Evolutionary conservation across 2,797 vertebrate genomes (phyloP), one percentile per base, ranked within the genome.

Genomic region (Crax fasciolata): DNA sequence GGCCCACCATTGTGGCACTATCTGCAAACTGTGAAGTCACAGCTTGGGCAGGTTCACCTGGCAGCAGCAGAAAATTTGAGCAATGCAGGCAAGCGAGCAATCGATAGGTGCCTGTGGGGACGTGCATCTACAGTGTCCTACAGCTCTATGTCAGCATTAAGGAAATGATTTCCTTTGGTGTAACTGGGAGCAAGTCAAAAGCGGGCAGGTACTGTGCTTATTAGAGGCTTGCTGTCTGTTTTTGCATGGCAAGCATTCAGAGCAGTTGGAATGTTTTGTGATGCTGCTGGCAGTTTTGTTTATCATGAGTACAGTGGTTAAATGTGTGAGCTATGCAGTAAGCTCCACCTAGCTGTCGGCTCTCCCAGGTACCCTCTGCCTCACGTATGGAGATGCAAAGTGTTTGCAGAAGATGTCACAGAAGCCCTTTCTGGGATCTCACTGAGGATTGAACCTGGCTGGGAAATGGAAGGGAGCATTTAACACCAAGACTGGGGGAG

Each of bases 381-480:
- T 38, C 3, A 1, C 0, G 0, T 30, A 1, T 2, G 57, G 48
- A 32, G 11, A 3, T 39, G 57, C 18, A 8, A 20, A 13, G 4
- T 38, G 2, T 48, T 80, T 71, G 39, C 35, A 0, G 3, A 54
- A 76, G 48, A 35, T 54, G 44, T 54, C 16, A 4, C 27, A 16
- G 32, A 43, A 62, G 30, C 30, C 30, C 20, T 62, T 65, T 49
- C 24, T 65, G 41, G 8, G 30, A 19, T 51, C 6, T 20, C 18
- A 6, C 12, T 23, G 62, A 39, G 2, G 30, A 76, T 15, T 24
- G 51, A 74, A 46, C 23, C 23, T 67, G 27, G 11, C 23, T 81
- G 32, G 15, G 63, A 55, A 72, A 43, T 27, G 39, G 25, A 84
- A 68, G 23, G 32, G 27, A 89, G 13, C 10, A 2, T 74, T 87